Evolutionary conservation across 2,113 vertebrate genomes (phyloP).

Genomic region (Cepphus grylle): DNA sequence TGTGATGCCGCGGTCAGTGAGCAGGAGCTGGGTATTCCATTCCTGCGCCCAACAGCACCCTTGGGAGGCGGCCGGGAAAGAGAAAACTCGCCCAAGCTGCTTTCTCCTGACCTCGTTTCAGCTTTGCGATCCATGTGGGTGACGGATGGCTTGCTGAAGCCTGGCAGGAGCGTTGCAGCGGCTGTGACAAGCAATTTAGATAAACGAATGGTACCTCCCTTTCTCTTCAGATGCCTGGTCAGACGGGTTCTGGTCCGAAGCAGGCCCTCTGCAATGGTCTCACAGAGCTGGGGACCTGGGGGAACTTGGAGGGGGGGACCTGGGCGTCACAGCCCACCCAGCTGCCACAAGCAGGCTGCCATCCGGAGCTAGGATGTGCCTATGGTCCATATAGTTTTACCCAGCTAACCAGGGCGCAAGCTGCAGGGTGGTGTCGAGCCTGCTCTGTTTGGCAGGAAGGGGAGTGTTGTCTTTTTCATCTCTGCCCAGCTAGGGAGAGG

Average conservation of each 20-base stretch:
- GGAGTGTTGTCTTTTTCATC: neutral
- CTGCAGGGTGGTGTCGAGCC: accelerated
- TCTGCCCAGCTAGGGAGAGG: neutral
- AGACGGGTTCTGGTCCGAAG: neutral
- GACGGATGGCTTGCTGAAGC: neutral
- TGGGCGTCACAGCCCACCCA: no score
- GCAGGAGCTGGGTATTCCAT: neutral
- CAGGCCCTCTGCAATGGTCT: neutral
- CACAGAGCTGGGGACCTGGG: neutral
- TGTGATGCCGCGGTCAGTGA: neutral
- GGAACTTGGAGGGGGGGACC: accelerated
- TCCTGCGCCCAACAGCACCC: neutral
- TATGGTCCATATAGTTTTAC: accelerated
- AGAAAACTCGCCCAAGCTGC: neutral
- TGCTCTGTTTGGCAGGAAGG: neutral
- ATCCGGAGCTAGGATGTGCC: neutral
- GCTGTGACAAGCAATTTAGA: neutral
- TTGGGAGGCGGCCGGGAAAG: neutral
- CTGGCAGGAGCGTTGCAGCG: neutral
- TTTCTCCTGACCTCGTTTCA: neutral
- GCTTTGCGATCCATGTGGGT: neutral
- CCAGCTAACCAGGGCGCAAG: accelerated
- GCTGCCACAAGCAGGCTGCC: neutral
- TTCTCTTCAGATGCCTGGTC: neutral
- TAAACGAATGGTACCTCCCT: neutral